Evolutionary conservation across 35 echinoderm and acorn worm genomes (phyloP), one percentile per base, ranked within the genome.

Genomic region (Antedon bifida): DNA sequence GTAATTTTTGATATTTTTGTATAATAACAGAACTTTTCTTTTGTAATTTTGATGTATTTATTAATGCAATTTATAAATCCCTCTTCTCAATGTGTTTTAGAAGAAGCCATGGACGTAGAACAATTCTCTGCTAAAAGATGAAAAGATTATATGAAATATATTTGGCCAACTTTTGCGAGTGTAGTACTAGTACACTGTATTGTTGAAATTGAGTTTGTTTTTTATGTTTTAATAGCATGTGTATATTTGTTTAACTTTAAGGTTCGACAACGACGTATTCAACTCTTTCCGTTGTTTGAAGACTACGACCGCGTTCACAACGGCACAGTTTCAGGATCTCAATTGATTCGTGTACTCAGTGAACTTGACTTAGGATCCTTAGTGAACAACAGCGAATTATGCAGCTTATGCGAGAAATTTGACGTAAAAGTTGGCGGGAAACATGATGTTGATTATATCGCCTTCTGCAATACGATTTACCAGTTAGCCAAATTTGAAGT

Each of bases 271-370:
- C 80, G 79, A 30, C 39, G 86, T 30, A 90, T 99, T 79, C 95
- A 99, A 73, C 79, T 99, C 26, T 93, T 90, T 32, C 91, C 95
- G 23, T 83, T 93, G 30, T 99, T 99, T 93, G 95, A 99, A 78
- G 95, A 99, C 75, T 99, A 99, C 34, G 95, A 99, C 46, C 82
- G 83, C 4, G 95, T 89, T 30, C 95, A 99, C 86, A 99, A 93
- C 51, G 90, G 95, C 76, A 92, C 90, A 16, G 95, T 99, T 0
- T 90, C 95, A 0, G 79, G 83, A 1, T 90, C 87, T 9, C 95
- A 99, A 76, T 90, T 99, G 79, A 76, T 88, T 12, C 85, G 95
- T n/a, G 95, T 99, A 16, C 87, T 99, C 28, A 99, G 88, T 39
- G 95, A 92, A 42, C 86, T 99, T 31, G 91, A 99, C 35, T 88